Conservation (phyloP, 2,888 invertebrate species). For the Panorpa germanica region DNA sequence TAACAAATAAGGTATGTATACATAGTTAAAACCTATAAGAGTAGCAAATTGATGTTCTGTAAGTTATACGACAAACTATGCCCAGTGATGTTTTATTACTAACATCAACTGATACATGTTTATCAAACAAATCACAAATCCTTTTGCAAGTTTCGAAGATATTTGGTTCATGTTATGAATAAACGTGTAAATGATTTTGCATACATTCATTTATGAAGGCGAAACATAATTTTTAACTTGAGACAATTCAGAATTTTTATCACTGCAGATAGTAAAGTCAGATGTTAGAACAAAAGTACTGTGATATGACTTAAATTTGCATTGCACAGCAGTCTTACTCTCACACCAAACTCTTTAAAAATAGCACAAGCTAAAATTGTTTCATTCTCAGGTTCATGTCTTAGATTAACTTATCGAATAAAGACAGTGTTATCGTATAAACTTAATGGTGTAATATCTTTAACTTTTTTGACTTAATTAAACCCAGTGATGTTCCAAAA, state of each 20-base stretch:
- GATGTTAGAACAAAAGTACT: constrained; percentile 26
- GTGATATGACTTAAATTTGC: constrained; percentile 19
- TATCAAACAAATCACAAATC: constrained; percentile 20
- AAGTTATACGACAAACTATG: constrained; percentile 25
- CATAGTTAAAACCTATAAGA: constrained; percentile 9
- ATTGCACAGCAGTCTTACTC: constrained; percentile 27
- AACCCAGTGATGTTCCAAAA: constrained; percentile 7
- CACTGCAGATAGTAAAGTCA: background rate
- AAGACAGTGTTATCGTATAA: too few relatives aligned
- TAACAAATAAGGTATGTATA: constrained; percentile 64
- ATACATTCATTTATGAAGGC: too few relatives aligned
- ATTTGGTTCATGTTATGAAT: constrained; percentile 1
- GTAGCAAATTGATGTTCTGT: constrained; percentile 1
- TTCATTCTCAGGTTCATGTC: too few relatives aligned
- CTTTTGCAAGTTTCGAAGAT: background rate
- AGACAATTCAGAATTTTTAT: constrained; percentile 3
- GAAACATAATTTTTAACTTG: too few relatives aligned
- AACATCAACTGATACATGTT: constrained; percentile 22
- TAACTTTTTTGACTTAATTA: background rate
- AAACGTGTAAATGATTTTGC: too few relatives aligned
- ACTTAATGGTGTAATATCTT: too few relatives aligned
- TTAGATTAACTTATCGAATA: too few relatives aligned
- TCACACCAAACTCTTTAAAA: too few relatives aligned
- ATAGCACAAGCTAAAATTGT: too few relatives aligned
- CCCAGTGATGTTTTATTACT: constrained; percentile 22